These are phyloP conservation scores for Cacoxenus indagator DNA, from an alignment of 2,888 invertebrate species.

Conservation along the genomic window DNA sequence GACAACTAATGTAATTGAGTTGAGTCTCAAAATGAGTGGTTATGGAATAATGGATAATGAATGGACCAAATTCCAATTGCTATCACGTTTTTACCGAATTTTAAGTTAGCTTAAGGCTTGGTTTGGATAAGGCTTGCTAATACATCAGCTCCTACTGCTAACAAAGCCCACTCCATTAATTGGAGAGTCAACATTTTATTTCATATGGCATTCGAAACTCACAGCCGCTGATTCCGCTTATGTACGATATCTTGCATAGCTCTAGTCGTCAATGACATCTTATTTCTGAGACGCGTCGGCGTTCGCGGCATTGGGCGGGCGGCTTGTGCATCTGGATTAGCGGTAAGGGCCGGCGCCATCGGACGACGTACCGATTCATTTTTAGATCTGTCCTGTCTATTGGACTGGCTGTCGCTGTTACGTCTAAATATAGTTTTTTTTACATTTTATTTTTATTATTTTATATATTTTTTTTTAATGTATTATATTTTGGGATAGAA, in stretches of 20 bases:
- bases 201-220: conserved; percentile 39
- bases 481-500: neutral
- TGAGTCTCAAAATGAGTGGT: neutral
- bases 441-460: conserved; percentile 1
- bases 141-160: too few relatives aligned
- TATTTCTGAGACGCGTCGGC: conserved; percentile 59
- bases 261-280: conserved; percentile 60
- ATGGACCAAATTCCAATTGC: neutral
- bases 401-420: conserved; percentile 40
- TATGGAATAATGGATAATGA: neutral
- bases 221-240: conserved; percentile 54
- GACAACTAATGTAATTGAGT: neutral
- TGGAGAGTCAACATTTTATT: neutral
- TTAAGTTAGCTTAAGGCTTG: neutral
- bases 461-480: neutral
- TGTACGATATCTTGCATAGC: conserved; percentile 61
- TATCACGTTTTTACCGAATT: neutral
- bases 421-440: conserved; percentile 37
- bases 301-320: conserved; percentile 62
- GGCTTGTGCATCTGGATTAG: conserved; percentile 57
- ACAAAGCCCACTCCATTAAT: neutral
- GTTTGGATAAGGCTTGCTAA: too few relatives aligned
- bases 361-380: conserved; percentile 55
- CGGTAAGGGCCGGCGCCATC: conserved; percentile 56
- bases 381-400: conserved; percentile 49